Base-by-base conservation (phyloP, 2,113 vertebrate species). In the Nesospiza acunhae region DNA sequence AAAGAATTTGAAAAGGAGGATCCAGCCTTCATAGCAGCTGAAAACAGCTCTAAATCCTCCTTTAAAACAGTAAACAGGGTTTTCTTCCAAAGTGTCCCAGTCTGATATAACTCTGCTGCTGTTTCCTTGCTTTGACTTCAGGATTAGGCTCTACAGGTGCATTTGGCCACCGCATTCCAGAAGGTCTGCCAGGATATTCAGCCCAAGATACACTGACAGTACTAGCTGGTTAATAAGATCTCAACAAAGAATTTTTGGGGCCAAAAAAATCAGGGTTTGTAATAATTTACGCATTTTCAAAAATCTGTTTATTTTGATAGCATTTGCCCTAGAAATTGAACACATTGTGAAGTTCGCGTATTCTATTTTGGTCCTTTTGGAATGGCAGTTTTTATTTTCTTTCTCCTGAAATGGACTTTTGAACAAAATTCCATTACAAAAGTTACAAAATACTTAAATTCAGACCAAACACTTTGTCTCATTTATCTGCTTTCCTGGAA, bases 401-500 rank as follows among this genome's bases (percentile, higher is more conserved):
- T 83, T 62, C 53, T 73, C 46, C n/a, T 80, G 41, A 85, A 82
- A 75, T 31, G 20, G n/a, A 66, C 53, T 83, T 88, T 41, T 30
- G 41, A 64, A 60, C 2, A 70, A 75, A 90, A 93, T 23, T 53
- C 33, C 11, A 10, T 70, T 50, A 62, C 21, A 67, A 63, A 92
- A 62, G 42, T 66, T 58, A 69, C 8, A 62, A 66, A 85, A 74
- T 10, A 44, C 22, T 44, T 53, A 73, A 82, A 89, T 85, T 52
- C 62, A 72, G 33, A 94, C 35, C 56, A 84, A 93, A 52, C 4
- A 35, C 67, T 95, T 90, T 75, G 33, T 37, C 47, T 72, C 27
- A 58, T 72, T 87, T 79, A 83, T 96, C 55, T 88, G 37, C 50
- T 82, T 84, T 90, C 79, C 86, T 87, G 89, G 84, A 95, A 92